phyloP scores from a whole-genome alignment of 1,140 invertebrate genomes.

The Macrobrachium nipponense region DNA sequence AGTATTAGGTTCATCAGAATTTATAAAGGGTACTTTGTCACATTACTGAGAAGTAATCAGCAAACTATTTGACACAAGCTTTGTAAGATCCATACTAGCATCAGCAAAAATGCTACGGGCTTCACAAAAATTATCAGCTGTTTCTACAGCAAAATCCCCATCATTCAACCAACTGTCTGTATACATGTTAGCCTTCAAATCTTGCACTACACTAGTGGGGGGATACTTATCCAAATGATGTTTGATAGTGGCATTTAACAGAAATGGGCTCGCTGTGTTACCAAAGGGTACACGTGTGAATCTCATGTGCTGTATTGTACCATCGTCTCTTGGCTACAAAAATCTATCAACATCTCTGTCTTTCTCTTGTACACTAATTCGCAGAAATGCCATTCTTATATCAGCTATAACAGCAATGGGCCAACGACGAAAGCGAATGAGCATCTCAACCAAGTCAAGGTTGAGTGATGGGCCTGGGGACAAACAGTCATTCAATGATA shows the following conservation, averaged over 20 bases:
- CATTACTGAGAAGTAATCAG: too few species aligned
- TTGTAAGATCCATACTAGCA: background rate
- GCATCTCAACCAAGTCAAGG: too few species aligned
- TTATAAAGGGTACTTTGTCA: too few species aligned
- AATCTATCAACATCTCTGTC: slow-evolving; percentile 1
- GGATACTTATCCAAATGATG: too few species aligned
- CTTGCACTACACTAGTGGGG: background rate
- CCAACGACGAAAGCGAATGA: too few species aligned
- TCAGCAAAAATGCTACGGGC: background rate
- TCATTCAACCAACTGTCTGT: background rate
- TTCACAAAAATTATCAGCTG: background rate
- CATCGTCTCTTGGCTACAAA: background rate
- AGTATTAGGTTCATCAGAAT: too few species aligned
- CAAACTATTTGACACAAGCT: background rate
- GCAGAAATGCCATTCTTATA: background rate
- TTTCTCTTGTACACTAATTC: background rate
- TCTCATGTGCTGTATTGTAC: background rate
- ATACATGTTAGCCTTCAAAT: background rate
- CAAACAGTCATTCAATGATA: too few species aligned
- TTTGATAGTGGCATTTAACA: too few species aligned
- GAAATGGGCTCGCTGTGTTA: background rate
- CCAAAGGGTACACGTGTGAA: background rate
- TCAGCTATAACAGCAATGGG: background rate
- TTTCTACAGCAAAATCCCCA: background rate
- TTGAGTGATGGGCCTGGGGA: too few species aligned